These are phyloP conservation scores for Rhineura floridana DNA, from an alignment of 2,113 vertebrate species.

Conservation along the genomic window DNA sequence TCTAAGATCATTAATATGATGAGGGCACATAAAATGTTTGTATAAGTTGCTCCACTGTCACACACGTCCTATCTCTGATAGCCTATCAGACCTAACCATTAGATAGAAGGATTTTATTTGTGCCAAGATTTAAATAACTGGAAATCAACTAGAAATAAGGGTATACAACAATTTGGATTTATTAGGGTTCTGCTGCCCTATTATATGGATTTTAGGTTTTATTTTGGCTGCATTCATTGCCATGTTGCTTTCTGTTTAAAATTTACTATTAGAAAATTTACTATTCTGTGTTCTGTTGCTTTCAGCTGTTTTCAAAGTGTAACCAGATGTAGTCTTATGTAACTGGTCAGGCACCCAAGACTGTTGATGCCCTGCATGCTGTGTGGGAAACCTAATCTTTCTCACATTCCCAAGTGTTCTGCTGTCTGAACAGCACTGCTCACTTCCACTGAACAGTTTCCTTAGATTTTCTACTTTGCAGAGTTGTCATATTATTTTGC, in stretches of 20 bases:
- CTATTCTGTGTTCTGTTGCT: not conserved
- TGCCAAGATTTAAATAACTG: not conserved
- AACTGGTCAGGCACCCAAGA: constrained; percentile 5
- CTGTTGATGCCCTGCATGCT: constrained; percentile 33
- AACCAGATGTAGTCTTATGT: constrained; percentile 31
- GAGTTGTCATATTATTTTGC: constrained; percentile 11
- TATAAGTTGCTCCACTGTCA: not conserved
- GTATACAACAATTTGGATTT: not conserved
- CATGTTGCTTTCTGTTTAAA: not conserved
- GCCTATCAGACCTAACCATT: not conserved
- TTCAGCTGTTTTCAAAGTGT: not conserved
- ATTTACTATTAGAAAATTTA: not conserved
- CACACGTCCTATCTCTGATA: not conserved
- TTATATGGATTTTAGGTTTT: not conserved
- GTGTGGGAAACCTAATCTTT: constrained; percentile 25
- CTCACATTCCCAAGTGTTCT: constrained; percentile 37
- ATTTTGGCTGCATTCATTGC: not conserved
- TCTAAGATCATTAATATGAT: not conserved
- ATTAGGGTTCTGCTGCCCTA: not conserved
- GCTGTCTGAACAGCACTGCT: not conserved
- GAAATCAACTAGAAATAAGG: not conserved
- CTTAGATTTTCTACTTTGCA: constrained; percentile 18
- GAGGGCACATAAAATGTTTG: not conserved
- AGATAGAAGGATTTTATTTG: not conserved
- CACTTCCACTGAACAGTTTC: not conserved